phyloP scores from a whole-genome alignment of 2,113 vertebrate species.

The Clarias batrachus region DNA sequence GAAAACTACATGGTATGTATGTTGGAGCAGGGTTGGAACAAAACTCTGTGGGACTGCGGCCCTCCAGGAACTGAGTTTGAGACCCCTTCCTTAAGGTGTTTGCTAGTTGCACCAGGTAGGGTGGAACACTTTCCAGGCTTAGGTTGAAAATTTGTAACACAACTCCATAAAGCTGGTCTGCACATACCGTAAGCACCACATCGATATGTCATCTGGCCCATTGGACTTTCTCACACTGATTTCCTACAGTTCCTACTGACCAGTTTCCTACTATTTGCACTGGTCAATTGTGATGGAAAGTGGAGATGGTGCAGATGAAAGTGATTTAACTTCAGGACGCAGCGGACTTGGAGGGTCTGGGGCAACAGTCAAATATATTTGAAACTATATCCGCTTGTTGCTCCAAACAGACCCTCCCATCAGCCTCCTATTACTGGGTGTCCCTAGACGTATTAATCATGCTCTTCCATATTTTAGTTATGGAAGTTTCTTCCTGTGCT shows the following conservation, averaged over 20 bases:
- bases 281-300: background rate
- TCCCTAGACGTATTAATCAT: background rate
- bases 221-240: conserved; percentile 1
- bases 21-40: too few species aligned
- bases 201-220: background rate
- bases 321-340: background rate
- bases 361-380: background rate
- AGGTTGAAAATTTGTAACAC: background rate
- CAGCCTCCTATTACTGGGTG: background rate
- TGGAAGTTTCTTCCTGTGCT: background rate
- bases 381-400: background rate
- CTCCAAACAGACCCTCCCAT: background rate
- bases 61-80: too few species aligned
- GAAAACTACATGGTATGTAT: too few species aligned
- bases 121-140: background rate
- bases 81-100: background rate
- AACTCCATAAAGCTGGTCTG: background rate
- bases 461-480: background rate
- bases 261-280: background rate
- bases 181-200: background rate
- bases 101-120: too few species aligned
- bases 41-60: too few species aligned
- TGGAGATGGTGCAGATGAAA: background rate
- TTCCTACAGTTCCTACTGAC: background rate
- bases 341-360: background rate